These are phyloP conservation scores for Rugalucina vietnamica DNA, from an alignment of 2,888 invertebrate genomes.

Conservation along the genomic window DNA sequence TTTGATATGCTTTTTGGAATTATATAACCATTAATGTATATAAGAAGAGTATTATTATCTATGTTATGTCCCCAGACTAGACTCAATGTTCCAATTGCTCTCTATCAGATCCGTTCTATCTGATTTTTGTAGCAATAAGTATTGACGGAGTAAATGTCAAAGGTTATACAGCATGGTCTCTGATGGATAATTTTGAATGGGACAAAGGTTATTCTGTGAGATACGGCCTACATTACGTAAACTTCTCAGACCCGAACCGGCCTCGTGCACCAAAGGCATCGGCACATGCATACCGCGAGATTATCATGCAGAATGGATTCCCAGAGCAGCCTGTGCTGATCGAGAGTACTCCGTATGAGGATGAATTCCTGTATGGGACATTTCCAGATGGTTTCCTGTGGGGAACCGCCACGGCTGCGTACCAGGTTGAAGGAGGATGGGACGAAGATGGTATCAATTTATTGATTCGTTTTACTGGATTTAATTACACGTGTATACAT, in stretches of 20 bases:
- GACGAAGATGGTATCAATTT: conserved; percentile 85
- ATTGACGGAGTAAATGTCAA: conserved; percentile 80
- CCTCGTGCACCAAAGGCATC: conserved; percentile 89
- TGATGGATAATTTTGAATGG: conserved; percentile 94
- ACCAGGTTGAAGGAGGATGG: conserved; percentile 88
- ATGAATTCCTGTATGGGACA: conserved; percentile 54
- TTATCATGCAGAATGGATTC: conserved; percentile 74
- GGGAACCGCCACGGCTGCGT: conserved; percentile 85
- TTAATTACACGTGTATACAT: too few species aligned
- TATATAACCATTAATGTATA: too few species aligned
- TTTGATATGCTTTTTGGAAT: too few species aligned
- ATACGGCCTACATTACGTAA: conserved; percentile 90
- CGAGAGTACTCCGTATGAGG: conserved; percentile 30
- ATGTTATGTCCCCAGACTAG: too few species aligned
- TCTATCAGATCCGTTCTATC: too few species aligned
- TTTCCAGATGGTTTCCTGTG: conserved; percentile 73
- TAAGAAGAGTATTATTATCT: too few species aligned
- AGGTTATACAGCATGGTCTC: conserved; percentile 91
- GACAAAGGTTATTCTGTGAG: conserved; percentile 88
- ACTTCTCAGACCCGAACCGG: conserved; percentile 88
- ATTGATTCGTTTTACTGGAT: too few species aligned
- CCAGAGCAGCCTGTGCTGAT: conserved; percentile 26
- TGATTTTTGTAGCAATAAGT: conserved; percentile 62
- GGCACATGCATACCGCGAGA: conserved; percentile 72
- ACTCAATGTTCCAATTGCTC: too few species aligned